Evolutionary conservation across 2,888 invertebrate genomes (phyloP).

Genomic region (Shargacucullia verbasci): DNA sequence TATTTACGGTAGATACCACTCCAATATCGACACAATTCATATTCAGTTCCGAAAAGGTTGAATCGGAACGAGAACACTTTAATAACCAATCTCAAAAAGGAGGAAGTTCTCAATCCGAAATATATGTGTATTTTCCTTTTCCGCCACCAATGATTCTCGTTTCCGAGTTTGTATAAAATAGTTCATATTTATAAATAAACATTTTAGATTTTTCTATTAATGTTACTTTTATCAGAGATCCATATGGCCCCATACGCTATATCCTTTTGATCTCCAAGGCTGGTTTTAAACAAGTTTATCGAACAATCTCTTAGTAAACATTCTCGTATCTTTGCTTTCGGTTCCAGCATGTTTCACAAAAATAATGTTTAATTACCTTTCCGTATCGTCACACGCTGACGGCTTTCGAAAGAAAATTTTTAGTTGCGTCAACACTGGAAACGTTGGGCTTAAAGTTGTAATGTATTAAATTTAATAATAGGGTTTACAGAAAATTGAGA

Average conservation of each 20-base stretch:
- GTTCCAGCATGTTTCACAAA: constrained; percentile 17
- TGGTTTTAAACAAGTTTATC: constrained; percentile 35
- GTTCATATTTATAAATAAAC: constrained; percentile 39
- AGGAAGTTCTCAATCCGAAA: constrained; percentile 33
- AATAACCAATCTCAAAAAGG: constrained; percentile 32
- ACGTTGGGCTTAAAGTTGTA: constrained; percentile 21
- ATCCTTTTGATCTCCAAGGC: constrained; percentile 49
- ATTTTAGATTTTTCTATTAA: constrained; percentile 32
- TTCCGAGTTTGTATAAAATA: constrained; percentile 41
- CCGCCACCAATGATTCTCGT: constrained; percentile 19
- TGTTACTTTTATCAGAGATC: constrained; percentile 41
- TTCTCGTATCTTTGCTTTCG: constrained; percentile 34
- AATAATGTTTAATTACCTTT: constrained; percentile 43
- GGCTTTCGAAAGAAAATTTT: constrained; percentile 30
- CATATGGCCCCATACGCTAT: constrained; percentile 45
- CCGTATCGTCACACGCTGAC: constrained; percentile 37
- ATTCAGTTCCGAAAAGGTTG: constrained; percentile 26
- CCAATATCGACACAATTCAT: constrained; percentile 25
- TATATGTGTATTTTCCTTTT: constrained; percentile 42
- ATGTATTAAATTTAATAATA: constrained; percentile 41
- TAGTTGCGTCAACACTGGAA: constrained; percentile 37
- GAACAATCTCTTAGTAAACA: constrained; percentile 37
- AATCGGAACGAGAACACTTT: constrained; percentile 30
- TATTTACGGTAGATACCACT: constrained; percentile 23
- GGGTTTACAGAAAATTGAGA: constrained; percentile 28